These are phyloP conservation scores for Epizoanthus fatuus DNA, from an alignment of 92 coral and sea anemone genomes.

Conservation along the genomic window DNA sequence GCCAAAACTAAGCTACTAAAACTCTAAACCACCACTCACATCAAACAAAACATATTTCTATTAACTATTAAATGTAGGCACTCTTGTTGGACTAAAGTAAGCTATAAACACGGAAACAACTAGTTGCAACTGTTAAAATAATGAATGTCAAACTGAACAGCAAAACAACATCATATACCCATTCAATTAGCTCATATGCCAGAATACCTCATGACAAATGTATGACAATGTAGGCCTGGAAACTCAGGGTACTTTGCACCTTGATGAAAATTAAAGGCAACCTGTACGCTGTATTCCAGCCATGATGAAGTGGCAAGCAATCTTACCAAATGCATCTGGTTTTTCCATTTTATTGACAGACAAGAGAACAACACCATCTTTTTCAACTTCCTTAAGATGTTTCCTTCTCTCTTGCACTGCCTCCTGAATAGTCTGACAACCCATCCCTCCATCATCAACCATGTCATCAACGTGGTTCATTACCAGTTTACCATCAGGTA, in stretches of 20 bases:
- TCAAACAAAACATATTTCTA: too few relatives aligned
- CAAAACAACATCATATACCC: background rate
- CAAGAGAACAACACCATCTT: slow-evolving; percentile 74
- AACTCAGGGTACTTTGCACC: slow-evolving; percentile 5
- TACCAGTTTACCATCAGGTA: slow-evolving; percentile 29
- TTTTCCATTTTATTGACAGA: slow-evolving; percentile 44
- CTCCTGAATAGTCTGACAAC: slow-evolving; percentile 64
- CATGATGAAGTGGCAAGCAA: background rate
- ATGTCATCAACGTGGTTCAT: slow-evolving; percentile 36
- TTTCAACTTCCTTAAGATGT: slow-evolving; percentile 57
- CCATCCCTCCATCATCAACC: slow-evolving; percentile 94
- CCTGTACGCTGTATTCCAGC: slow-evolving; percentile 14
- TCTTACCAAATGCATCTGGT: slow-evolving; percentile 28
- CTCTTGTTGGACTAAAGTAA: background rate
- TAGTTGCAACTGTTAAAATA: background rate
- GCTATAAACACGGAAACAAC: background rate
- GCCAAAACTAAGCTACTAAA: background rate
- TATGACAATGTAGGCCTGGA: background rate
- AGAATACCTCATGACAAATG: slow-evolving; percentile 20
- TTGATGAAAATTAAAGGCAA: background rate
- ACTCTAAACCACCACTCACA: too few relatives aligned
- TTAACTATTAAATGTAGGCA: too few relatives aligned
- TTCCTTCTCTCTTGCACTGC: slow-evolving; percentile 86
- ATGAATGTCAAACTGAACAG: background rate
- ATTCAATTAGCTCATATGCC: background rate